These are phyloP conservation scores for Glareola pratincola DNA, from an alignment of 2,113 vertebrate species.

Conservation along the genomic window DNA sequence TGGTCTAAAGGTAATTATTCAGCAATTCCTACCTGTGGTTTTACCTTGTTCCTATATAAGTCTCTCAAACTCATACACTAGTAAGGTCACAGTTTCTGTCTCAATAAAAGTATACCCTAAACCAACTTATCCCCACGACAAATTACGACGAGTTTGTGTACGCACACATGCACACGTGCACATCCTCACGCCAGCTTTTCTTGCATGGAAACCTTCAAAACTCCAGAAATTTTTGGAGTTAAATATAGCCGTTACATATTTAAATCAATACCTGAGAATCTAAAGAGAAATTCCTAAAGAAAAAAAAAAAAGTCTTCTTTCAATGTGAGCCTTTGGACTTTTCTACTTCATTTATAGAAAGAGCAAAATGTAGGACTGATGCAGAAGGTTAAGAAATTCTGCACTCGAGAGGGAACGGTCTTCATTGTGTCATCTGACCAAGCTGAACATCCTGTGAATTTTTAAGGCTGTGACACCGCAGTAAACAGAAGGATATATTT, in stretches of 20 bases:
- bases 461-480: not conserved
- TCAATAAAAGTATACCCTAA: constrained; percentile 40
- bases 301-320: not conserved
- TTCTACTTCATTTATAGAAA: not conserved
- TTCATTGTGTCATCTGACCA: not conserved
- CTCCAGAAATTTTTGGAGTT: not conserved
- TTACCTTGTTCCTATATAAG: constrained; percentile 71
- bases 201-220: not conserved
- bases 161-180: fast-evolving
- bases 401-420: not conserved
- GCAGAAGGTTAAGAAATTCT: not conserved
- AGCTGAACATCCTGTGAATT: not conserved
- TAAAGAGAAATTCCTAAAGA: not conserved
- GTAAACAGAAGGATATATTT: not conserved
- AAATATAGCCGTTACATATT: not conserved
- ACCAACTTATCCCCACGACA: not conserved
- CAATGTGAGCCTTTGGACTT: not conserved
- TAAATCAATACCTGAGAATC: not conserved
- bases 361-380: not conserved
- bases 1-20: constrained; percentile 85
- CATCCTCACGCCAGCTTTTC: not conserved
- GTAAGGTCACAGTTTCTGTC: constrained; percentile 71
- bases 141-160: not conserved
- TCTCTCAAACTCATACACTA: constrained; percentile 66
- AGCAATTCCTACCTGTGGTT: constrained; percentile 81